Conservation (phyloP, 2,888 invertebrate species). For the Drosophila trichaetosa region DNA sequence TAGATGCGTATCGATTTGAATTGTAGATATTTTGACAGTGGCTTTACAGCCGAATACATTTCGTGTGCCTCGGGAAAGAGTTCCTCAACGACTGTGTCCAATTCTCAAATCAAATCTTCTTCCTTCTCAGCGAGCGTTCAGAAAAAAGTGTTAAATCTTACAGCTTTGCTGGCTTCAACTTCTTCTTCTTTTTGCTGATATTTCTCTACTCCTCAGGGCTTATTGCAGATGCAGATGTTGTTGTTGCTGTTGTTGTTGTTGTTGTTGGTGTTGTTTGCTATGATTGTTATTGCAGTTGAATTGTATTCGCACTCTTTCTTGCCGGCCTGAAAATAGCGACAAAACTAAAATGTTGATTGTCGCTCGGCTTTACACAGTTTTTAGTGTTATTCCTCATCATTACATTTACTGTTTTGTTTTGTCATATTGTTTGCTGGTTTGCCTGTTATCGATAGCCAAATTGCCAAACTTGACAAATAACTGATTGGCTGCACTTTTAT, state of each 20-base stretch:
- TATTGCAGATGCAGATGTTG: not conserved
- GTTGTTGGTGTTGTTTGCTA: conserved; percentile 1
- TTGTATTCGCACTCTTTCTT: conserved; percentile 13
- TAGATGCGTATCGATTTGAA: conserved; percentile 89
- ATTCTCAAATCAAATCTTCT: conserved; percentile 39
- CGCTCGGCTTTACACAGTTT: conserved; percentile 58
- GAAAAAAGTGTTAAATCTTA: not conserved
- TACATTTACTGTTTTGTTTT: conserved; percentile 22
- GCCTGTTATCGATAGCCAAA: conserved; percentile 18
- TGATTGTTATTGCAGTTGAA: conserved; percentile 9
- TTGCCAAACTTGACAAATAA: not conserved
- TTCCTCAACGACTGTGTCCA: conserved; percentile 58
- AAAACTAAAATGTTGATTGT: conserved; percentile 54
- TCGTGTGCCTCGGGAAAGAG: conserved; percentile 81
- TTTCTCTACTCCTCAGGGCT: not conserved
- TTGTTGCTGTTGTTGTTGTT: conserved; percentile 1
- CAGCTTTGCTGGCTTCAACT: not conserved
- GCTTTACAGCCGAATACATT: conserved; percentile 89
- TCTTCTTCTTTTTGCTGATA: not conserved
- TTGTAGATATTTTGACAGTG: conserved; percentile 87
- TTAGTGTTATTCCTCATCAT: conserved; percentile 63
- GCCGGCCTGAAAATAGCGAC: conserved; percentile 50
- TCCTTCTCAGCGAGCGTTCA: not conserved
- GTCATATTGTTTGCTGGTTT: conserved; percentile 1
- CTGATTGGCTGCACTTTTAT: not conserved